Evolutionary conservation across 2,113 vertebrate genomes (phyloP).

Genomic region (Cercocebus atys): DNA sequence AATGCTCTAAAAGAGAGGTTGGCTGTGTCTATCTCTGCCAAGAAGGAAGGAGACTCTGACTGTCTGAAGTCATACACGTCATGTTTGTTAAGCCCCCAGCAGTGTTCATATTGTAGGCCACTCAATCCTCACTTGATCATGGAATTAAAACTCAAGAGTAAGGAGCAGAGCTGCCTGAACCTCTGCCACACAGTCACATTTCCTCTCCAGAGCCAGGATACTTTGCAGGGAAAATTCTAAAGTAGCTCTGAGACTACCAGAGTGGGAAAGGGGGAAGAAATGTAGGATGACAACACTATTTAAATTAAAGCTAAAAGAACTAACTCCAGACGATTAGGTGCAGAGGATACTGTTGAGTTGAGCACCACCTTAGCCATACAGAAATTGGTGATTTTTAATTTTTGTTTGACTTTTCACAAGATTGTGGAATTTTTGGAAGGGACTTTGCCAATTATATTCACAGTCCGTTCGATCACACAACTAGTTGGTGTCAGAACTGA

Average conservation of each 20-base stretch:
- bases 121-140: neutral
- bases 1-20: neutral
- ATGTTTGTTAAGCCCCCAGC: neutral
- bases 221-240: neutral
- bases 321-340: neutral
- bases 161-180: neutral
- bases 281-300: neutral
- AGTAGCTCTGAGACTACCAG: neutral
- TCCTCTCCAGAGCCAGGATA: neutral
- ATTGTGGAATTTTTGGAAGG: neutral
- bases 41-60: neutral
- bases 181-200: neutral
- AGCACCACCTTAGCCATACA: neutral
- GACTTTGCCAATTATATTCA: neutral
- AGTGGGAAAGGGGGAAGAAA: neutral
- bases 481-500: neutral
- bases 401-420: neutral
- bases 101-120: neutral
- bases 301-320: neutral
- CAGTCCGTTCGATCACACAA: neutral
- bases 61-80: neutral
- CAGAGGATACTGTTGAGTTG: neutral
- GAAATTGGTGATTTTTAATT: neutral
- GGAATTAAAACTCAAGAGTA: conserved; percentile 28
- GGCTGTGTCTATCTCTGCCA: neutral